Evolutionary conservation across 2,888 invertebrate species (phyloP).

Genomic region (Melinaea marsaeus): DNA sequence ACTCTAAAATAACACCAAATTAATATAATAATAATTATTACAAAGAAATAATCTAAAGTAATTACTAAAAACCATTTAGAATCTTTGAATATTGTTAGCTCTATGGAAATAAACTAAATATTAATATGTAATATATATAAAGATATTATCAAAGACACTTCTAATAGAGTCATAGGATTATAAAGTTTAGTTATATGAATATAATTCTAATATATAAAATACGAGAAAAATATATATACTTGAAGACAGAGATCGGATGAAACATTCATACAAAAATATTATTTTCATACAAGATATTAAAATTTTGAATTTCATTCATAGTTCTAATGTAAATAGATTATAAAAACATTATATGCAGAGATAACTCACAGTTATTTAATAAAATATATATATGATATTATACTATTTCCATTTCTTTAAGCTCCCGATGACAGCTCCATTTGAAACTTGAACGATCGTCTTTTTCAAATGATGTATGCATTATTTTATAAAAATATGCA

Average conservation of each 20-base stretch:
- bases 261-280: constrained; percentile 30
- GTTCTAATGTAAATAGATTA: constrained; percentile 16
- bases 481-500: too few species aligned
- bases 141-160: not conserved
- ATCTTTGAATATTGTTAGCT: too few species aligned
- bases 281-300: constrained; percentile 24
- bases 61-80: too few species aligned
- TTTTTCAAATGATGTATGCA: too few species aligned
- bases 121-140: not conserved
- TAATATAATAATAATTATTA: too few species aligned
- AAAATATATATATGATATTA: too few species aligned
- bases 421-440: too few species aligned
- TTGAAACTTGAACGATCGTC: too few species aligned
- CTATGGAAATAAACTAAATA: not conserved
- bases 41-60: too few species aligned
- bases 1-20: not conserved
- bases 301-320: constrained; percentile 27
- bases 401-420: too few species aligned
- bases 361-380: too few species aligned
- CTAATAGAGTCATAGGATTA: not conserved
- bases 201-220: not conserved
- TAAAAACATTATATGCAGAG: too few species aligned
- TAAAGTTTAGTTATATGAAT: not conserved
- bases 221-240: not conserved
- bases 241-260: not conserved